Conservation (phyloP, 2,888 invertebrate genomes). For the Sepioteuthis lessoniana region DNA sequence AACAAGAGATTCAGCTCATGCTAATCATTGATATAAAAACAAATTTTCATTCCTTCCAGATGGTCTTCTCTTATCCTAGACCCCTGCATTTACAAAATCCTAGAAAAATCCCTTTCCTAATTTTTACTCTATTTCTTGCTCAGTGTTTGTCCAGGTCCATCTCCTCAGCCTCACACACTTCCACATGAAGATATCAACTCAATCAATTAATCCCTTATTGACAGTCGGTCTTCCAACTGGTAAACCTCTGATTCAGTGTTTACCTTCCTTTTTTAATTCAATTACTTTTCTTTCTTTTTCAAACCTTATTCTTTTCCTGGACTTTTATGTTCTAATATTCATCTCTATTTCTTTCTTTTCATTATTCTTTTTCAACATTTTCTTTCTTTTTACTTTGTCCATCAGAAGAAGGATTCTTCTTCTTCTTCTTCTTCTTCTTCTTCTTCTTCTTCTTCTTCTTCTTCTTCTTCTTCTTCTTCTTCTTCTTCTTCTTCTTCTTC, state of each 20-base stretch:
- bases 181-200: neutral
- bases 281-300: too few species aligned
- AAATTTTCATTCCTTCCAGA: neutral
- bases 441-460: too few species aligned
- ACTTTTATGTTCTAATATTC: fast-evolving
- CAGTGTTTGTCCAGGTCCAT: neutral
- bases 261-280: neutral
- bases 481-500: too few species aligned
- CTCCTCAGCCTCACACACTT: neutral
- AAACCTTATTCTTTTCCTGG: too few species aligned
- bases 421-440: too few species aligned
- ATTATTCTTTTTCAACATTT: neutral
- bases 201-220: constrained; percentile 12
- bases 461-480: too few species aligned
- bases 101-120: neutral
- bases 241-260: neutral
- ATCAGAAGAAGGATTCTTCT: too few species aligned
- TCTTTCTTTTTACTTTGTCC: too few species aligned
- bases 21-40: neutral
- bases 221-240: neutral
- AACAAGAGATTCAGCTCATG: neutral
- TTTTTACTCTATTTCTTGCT: neutral
- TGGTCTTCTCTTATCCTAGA: neutral
- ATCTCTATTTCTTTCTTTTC: neutral
- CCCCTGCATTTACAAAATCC: neutral